Base-by-base conservation (phyloP, 2,888 invertebrate genomes). In the Raillietiella orientalis region DNA sequence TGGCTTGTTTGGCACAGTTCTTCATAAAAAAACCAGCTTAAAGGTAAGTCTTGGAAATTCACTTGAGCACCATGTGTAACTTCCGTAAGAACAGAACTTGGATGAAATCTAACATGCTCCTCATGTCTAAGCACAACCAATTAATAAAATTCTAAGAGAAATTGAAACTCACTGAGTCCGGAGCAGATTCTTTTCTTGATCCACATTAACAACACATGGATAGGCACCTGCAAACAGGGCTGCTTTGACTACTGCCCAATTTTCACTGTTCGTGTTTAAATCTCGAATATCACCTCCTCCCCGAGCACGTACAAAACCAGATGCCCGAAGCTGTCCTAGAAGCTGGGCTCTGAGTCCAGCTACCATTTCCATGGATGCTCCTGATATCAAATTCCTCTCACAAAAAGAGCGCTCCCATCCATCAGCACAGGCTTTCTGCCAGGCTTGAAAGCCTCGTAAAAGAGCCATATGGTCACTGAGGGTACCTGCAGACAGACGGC, bases 401-500 rank as follows among this genome's bases (percentile, higher is more conserved):
- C 75, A 75, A 41, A 70, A 71, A 1, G 52, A 49, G 14, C 56
- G 53, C 36, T 70, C 69, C 34, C 57, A 54, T 1, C 63, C 63
- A 33, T 52, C 50, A 23, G 42, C 36, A 25, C 46, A 39, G 2
- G 49, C 48, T 33, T 45, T 47, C 39, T 51, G 53, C 55, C 45
- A 46, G 25, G 55, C 56, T 46, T 58, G 69, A 45, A 77, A 79
- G 0, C 71, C 66, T 30, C 70, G 49, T 3, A 93, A 46, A 26
- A 82, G 50, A 4, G 66, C 62, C 59, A 84, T 63, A 40, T 90
- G 87, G 44, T 96, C 93, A 34, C 84, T 87, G 38, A 57, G 63
- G 5, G 69, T 62, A 14, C 63, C 62, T 0, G 62, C 59, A 0
- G 71, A 59, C 33, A 84, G 62, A 28, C 61, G 58, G 33, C 61